phyloP scores from a whole-genome alignment of 2,113 vertebrate genomes.

The Sinocyclocheilus grahami region DNA sequence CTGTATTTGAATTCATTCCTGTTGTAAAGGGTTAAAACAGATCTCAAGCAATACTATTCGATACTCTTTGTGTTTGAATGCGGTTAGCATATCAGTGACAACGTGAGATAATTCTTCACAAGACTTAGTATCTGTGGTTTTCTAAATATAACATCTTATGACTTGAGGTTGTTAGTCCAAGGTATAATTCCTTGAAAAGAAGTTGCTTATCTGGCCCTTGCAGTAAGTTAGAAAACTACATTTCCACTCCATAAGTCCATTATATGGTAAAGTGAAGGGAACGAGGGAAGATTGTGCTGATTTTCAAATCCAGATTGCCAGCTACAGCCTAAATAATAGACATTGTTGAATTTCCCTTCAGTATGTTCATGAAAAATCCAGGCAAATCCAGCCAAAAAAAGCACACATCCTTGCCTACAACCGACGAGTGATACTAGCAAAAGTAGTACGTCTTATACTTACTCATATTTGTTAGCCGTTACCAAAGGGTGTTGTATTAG shows the following conservation, averaged over 20 bases:
- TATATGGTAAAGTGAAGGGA: conserved; percentile 20
- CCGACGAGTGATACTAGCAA: neutral
- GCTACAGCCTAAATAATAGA: conserved; percentile 11
- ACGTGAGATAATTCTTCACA: neutral
- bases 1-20: neutral
- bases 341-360: neutral
- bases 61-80: neutral
- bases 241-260: conserved; percentile 16
- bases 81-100: conserved; percentile 3
- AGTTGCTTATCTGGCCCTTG: conserved; percentile 19
- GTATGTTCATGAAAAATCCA: conserved; percentile 25
- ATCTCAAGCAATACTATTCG: neutral
- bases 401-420: neutral
- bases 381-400: neutral
- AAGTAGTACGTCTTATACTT: neutral
- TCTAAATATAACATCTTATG: neutral
- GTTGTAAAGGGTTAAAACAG: neutral
- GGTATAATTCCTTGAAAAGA: conserved; percentile 8
- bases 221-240: conserved; percentile 25
- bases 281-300: conserved; percentile 26
- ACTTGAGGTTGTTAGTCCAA: neutral
- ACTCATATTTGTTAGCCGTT: conserved; percentile 9
- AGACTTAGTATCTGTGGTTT: neutral
- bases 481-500: conserved; percentile 4
- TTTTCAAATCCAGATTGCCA: conserved; percentile 19